Base-by-base conservation (phyloP, 1,140 invertebrate genomes). In the Pogonomyrmex barbatus region DNA sequence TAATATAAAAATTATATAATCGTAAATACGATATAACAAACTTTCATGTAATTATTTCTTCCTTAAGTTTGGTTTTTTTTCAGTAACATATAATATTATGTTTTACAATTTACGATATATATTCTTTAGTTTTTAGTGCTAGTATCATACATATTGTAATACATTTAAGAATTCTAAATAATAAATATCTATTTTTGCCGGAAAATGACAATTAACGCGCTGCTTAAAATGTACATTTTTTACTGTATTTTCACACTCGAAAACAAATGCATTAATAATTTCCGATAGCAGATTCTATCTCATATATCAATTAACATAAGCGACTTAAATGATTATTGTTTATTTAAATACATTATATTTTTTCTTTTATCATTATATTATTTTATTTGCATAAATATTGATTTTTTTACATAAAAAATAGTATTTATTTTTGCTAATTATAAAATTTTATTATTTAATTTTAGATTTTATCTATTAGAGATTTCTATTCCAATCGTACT, bases 151-250 rank as follows among this genome's bases (percentile, higher is more conserved):
- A 24, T 24, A 24, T 24, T 24, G 0, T 24, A 24, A 24, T 24
- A 24, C 24, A 24, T 24, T 73, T 12, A 17, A 45, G 10, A 24
- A 10, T 45, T 5, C 4, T 39, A 36, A 12, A 10, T 52, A 54
- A 79, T 10, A 24, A 85, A 5, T 58, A 65, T 1, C 2, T 52
- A 10, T 60, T 33, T 12, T 62, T 63, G 14, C 5, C 24, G 0
- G 10, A 60, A 56, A 70, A 82, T 42, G 24, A 62, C 33, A 47
- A 73, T 56, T n/a, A 10, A 2, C 30, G 3, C 45, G 45, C 30
- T 81, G 67, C 10, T 56, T 68, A 42, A 81, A 79, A 67, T 14
- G n/a, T 65, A n/a, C 24, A 78, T 54, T 42, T 68, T 39, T 1
- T 47, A n/a, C 24, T 52, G 14, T 47, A 68, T 81, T 30, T 4